These are phyloP conservation scores for Phalacrocorax brasilianus DNA, from an alignment of 2,113 vertebrate species.

Conservation along the genomic window DNA sequence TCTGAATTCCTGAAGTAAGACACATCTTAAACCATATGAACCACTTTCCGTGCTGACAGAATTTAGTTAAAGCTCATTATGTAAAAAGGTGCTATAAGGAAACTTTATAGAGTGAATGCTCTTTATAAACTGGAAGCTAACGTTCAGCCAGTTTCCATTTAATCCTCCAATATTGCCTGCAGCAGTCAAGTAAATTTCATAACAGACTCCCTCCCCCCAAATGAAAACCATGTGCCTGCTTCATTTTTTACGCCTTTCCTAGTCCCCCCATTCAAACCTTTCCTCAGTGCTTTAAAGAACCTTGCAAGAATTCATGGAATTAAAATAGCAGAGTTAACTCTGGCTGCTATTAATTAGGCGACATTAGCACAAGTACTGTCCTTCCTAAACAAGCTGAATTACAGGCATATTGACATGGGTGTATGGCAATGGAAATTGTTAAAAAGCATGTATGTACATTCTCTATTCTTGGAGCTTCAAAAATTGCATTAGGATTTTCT, in stretches of 20 bases:
- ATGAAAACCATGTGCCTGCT: constrained; percentile 74
- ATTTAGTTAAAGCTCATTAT: constrained; percentile 71
- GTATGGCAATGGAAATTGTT: not conserved
- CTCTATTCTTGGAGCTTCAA: not conserved
- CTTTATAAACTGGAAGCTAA: constrained; percentile 58
- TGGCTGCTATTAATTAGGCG: constrained; percentile 36
- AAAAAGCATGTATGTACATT: not conserved
- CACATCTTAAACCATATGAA: constrained; percentile 62
- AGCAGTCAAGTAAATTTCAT: constrained; percentile 65
- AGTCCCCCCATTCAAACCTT: not conserved
- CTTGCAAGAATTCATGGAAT: constrained; percentile 20
- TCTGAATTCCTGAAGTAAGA: constrained; percentile 42
- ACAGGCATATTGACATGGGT: not conserved
- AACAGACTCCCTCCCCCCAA: constrained; percentile 42
- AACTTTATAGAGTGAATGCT: constrained; percentile 70
- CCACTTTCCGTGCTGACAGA: constrained; percentile 60
- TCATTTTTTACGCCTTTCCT: not conserved
- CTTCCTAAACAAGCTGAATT: constrained; percentile 24
- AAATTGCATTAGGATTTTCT: not conserved
- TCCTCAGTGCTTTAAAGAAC: constrained; percentile 44
- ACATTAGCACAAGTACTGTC: constrained; percentile 36
- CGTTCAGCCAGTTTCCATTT: constrained; percentile 72
- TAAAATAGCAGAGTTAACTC: not conserved
- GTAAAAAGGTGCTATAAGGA: constrained; percentile 67
- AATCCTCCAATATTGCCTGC: constrained; percentile 69